phyloP scores from a whole-genome alignment of 2,888 invertebrate species.

The Ceriagrion tenellum region DNA sequence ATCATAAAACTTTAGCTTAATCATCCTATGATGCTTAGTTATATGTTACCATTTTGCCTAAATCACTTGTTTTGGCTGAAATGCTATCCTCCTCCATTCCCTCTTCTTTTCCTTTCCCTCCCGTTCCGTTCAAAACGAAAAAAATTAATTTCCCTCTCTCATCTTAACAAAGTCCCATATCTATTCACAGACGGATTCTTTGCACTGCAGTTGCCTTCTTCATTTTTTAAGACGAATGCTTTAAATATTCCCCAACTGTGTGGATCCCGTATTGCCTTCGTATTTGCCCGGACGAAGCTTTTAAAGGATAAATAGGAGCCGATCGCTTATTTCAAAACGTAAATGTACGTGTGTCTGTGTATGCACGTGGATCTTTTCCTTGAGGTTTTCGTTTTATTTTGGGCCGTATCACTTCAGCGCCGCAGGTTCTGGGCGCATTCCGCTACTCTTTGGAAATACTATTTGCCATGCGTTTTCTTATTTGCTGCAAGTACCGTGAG shows the following conservation, averaged over 20 bases:
- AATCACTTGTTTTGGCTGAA: no score
- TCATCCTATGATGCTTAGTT: no score
- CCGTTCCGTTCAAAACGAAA: neutral
- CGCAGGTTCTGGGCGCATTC: neutral
- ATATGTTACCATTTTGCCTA: no score
- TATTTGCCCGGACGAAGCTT: neutral
- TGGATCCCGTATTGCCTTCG: neutral
- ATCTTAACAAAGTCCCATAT: neutral
- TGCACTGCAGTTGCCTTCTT: neutral
- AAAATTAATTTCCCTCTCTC: neutral
- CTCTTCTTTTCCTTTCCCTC: neutral
- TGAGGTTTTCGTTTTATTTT: neutral
- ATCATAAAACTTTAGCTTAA: no score
- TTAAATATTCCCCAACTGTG: neutral
- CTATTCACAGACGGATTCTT: neutral
- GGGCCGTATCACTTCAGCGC: neutral
- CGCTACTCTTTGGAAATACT: neutral
- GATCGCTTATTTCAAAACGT: neutral
- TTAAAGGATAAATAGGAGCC: neutral
- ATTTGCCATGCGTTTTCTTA: neutral
- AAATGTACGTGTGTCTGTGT: neutral
- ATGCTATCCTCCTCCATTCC: neutral
- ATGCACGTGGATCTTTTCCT: neutral
- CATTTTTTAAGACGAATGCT: neutral
- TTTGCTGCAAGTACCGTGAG: neutral